Base-by-base conservation (phyloP, 2,888 invertebrate species). In the Camponotus fellah region DNA sequence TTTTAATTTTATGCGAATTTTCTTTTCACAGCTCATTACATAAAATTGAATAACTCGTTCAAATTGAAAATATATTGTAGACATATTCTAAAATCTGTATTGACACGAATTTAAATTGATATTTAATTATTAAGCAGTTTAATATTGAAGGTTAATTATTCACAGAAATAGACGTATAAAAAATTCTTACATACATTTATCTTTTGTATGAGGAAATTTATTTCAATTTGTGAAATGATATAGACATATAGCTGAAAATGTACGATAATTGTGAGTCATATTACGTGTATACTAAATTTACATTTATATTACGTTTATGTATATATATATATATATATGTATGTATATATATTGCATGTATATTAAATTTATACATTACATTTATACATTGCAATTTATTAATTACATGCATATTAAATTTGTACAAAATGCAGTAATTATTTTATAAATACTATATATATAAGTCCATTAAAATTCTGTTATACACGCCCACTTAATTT, bases 401-500 rank as follows among this genome's bases (percentile, higher is more conserved):
- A 26, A 26, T 26, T 2, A 26, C 26, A 68, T 32, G 10, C 17
- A 71, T 4, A 46, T 58, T 26, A 34, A 10, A 69, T 43, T 58
- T 46, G 71, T 46, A 26, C 21, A 26, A 58, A 43, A 69, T 17
- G 34, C 56, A 43, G 58, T 58, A 21, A 21, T 56, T 80, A 71
- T 46, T 37, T 71, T 34, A 12, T 21, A 9, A 43, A 34, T 58
- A 58, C 34, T 26, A 60, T 80, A 58, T 80, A 58, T 58, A 71
- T 80, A 71, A 71, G 32, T 43, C 10, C 34, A 81, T 76, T 75
- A 53, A 81, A 80, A 76, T 81, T 81, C 68, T 32, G 32, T 68
- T 68, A 69, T 21, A 58, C 17, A 58, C 34, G 43, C 14, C 34
- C 3, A 17, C 43, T 77, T 56, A 40, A 56, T 58, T 69, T 43